Base-by-base conservation (phyloP, 2,797 vertebrate genomes). In the Aphelocoma californica region DNA sequence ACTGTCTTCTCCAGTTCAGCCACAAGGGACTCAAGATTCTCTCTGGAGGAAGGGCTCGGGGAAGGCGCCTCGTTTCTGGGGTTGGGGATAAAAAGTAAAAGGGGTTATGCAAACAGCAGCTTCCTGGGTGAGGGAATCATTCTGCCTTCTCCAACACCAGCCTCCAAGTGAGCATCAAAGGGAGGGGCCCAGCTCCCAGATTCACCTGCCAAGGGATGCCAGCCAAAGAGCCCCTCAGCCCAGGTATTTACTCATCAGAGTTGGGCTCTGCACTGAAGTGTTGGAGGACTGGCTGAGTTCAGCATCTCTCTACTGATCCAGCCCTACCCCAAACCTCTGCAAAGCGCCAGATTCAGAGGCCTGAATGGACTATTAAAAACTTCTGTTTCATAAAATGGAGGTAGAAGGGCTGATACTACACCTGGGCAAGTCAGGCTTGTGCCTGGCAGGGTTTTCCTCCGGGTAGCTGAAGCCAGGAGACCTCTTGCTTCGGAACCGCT, bases 401-500 rank as follows among this genome's bases (percentile, higher is more conserved):
- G 23, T 29, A 40, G 70, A 71, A 74, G 62, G 3, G 16, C 67
- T 24, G 34, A 90, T 79, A 93, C 65, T 8, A 12, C 44, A 98
- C 97, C 96, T 96, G 85, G 85, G 73, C n/a, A 65, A 57, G 38
- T 71, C 53, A 66, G 92, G 32, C 24, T 67, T 74, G 8, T 67
- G 67, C 32, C 81, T 90, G 83, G 94, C 85, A 58, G 96, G 96
- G 53, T 96, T 97, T 71, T 97, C 97, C 56, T 97, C 97, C 13
- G 96, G 96, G 81, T 97, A 98, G 91, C 97, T 98, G 95, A 98
- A 98, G 36, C 92, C 88, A 8, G 93, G 88, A 84, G 97, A 96
- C 19, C 98, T 97, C 88, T 97, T 97, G 86, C 60, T 95, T 66
- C 96, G 96, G 93, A 98, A 97, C 3, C 93, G 86, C 57, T 97